Base-by-base conservation (phyloP, 2,113 vertebrate genomes). In the Equus przewalskii region DNA sequence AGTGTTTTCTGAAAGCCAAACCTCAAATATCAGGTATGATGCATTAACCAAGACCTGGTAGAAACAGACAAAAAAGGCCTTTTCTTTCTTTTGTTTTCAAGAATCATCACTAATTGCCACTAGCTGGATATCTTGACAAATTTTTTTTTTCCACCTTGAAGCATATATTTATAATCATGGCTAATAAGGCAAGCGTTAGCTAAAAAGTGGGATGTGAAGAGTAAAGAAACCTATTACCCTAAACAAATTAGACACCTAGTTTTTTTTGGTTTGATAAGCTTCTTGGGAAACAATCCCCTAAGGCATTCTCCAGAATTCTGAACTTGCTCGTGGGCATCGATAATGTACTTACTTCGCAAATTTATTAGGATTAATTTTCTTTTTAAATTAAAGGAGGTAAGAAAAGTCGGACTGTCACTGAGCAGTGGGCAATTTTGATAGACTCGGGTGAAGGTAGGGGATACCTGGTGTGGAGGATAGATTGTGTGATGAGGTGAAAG, bases 381-480 rank as follows among this genome's bases (percentile, higher is more conserved):
- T 82, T 65, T 36, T 13, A 54, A 49, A 24, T 5, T 33, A 30
- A 90, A 67, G 44, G 65, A 33, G 12, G 24, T 84, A 85, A 91
- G 54, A 22, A 81, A 76, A 90, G 54, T 41, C 64, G 75, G 83
- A 79, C 15, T 85, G 33, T 41, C 12, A 89, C 75, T 3, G 36
- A 88, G 18, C 19, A 67, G 26, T 28, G 41, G 64, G n/a, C 36
- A 2, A 15, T 36, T 82, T 75, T 44, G 87, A 41, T 4, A 49
- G 90, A 41, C 0, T 7, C 16, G 6, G 72, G 28, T 33, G 26
- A 33, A 33, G 44, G 30, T 0, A 28, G 22, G 54, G 46, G 33
- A 0, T 10, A 5, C 10, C 2, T 1, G 14, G 33, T 0, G 0
- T 41, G 11, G 14, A 49, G 49, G 30, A 16, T 4, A 10, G 30